phyloP scores from a whole-genome alignment of 1,140 invertebrate species.

The Leptinotarsa lineolata region DNA sequence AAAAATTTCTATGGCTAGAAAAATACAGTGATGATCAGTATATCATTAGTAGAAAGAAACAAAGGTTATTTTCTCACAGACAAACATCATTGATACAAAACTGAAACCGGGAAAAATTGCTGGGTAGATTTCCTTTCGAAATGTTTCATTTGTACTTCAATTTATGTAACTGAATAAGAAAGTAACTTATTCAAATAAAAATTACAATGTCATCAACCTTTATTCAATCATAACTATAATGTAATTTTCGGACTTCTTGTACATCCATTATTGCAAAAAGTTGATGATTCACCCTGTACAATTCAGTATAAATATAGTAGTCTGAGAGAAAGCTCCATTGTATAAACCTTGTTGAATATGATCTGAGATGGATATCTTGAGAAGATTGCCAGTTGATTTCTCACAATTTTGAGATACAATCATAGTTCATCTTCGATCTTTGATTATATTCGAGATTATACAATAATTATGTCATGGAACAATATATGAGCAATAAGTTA shows the following conservation, averaged over 20 bases:
- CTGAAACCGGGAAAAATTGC: too few relatives aligned
- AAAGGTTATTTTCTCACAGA: neutral
- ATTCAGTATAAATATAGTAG: neutral
- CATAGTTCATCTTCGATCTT: neutral
- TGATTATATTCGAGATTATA: neutral
- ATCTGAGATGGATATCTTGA: neutral
- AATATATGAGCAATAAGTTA: slow-evolving; percentile 19
- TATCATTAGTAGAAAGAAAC: neutral
- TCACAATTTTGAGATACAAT: neutral
- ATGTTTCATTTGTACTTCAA: too few relatives aligned
- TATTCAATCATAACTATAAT: too few relatives aligned
- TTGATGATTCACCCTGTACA: too few relatives aligned
- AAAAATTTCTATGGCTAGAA: slow-evolving; percentile 6
- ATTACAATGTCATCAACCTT: too few relatives aligned
- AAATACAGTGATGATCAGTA: slow-evolving; percentile 11
- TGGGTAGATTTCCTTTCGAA: too few relatives aligned
- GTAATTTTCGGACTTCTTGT: too few relatives aligned
- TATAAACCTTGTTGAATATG: neutral
- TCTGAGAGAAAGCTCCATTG: neutral
- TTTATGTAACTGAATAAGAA: too few relatives aligned
- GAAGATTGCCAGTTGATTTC: neutral
- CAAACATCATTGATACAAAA: too few relatives aligned
- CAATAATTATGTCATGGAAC: slow-evolving; percentile 13
- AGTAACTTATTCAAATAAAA: too few relatives aligned
- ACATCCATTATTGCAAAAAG: too few relatives aligned